phyloP scores from a whole-genome alignment of 2,888 invertebrate genomes.

The Listrodromus nycthemerus region DNA sequence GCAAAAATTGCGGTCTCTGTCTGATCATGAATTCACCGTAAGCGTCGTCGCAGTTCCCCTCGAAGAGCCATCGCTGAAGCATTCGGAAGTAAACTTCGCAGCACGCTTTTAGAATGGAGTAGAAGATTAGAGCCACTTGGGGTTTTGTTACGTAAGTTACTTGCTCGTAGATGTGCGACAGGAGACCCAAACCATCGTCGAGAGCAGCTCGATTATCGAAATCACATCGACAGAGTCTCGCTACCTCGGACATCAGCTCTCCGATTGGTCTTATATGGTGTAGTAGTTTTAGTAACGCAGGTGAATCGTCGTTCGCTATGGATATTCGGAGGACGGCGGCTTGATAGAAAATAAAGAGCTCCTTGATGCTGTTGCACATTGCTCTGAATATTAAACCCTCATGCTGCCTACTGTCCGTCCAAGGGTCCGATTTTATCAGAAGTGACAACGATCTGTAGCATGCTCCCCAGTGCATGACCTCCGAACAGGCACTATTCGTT shows the following conservation, averaged over 20 bases:
- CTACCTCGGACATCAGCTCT: conserved; percentile 76
- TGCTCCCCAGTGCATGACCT: conserved; percentile 80
- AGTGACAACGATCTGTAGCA: conserved; percentile 77
- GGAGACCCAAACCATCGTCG: conserved; percentile 86
- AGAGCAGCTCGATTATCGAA: conserved; percentile 69
- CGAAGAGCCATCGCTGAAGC: conserved; percentile 93
- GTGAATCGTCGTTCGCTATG: conserved; percentile 62
- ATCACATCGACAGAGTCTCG: conserved; percentile 78
- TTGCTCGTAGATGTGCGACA: conserved; percentile 89
- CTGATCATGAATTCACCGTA: conserved; percentile 94
- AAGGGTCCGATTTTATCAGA: conserved; percentile 73
- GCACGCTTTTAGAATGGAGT: conserved; percentile 86
- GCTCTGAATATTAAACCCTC: conserved; percentile 82
- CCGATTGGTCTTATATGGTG: conserved; percentile 76
- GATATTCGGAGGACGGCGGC: conserved; percentile 77
- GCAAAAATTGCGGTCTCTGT: conserved; percentile 88
- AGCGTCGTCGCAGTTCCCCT: conserved; percentile 92
- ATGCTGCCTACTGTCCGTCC: conserved; percentile 74
- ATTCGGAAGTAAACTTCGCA: conserved; percentile 88
- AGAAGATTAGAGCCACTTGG: conserved; percentile 86
- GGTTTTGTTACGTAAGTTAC: conserved; percentile 87
- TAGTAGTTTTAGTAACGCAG: conserved; percentile 73
- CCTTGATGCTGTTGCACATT: conserved; percentile 80
- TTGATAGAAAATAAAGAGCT: conserved; percentile 80
- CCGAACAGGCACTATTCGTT: conserved; percentile 73